Conservation (phyloP, 2,888 invertebrate genomes). For the Polydrusus cervinus region DNA sequence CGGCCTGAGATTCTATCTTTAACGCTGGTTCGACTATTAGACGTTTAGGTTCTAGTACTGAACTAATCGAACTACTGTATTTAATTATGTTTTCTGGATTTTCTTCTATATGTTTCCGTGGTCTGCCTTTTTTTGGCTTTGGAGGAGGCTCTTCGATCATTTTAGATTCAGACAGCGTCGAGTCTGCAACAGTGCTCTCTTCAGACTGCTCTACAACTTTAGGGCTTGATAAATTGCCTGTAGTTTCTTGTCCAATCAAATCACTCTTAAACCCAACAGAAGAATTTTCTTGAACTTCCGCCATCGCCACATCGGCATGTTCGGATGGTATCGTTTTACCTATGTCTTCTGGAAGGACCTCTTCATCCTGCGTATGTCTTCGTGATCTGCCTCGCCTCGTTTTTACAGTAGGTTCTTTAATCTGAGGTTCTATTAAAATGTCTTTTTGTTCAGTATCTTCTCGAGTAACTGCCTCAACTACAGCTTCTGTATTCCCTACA, state of each 20-base stretch:
- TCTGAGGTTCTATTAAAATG: neutral
- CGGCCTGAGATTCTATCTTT: neutral
- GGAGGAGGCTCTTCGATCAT: neutral
- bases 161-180: neutral
- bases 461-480: neutral
- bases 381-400: slow-evolving; percentile 3
- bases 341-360: neutral
- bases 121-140: neutral
- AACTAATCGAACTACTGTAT: neutral
- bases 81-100: neutral
- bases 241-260: neutral
- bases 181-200: neutral
- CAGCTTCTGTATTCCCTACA: neutral
- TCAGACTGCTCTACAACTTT: neutral
- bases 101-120: slow-evolving; percentile 8
- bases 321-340: too few relatives aligned
- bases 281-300: too few relatives aligned
- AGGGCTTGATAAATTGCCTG: neutral
- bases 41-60: neutral
- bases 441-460: neutral
- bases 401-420: slow-evolving; percentile 8
- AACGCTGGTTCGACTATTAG: neutral
- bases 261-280: too few relatives aligned
- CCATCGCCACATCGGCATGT: too few relatives aligned
- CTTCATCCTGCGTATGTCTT: neutral